Base-by-base conservation (phyloP, 2,888 invertebrate species). In the Hypomecis atomaria region DNA sequence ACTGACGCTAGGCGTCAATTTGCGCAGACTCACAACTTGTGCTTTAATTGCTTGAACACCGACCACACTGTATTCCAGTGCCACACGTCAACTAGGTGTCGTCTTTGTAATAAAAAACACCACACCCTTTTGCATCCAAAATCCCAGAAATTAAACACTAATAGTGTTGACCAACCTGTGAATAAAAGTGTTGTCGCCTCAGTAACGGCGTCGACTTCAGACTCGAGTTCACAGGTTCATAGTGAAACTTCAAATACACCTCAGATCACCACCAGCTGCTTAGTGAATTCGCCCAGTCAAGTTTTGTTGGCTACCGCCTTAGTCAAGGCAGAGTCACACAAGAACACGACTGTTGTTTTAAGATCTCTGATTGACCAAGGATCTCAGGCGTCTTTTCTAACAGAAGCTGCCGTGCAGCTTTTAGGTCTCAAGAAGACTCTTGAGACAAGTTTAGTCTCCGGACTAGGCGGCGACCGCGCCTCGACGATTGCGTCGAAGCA, bases 401-500 rank as follows among this genome's bases (percentile, higher is more conserved):
- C 52, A 6, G 38, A 52, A 38, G n/a, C 52, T 8, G 52, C 40
- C 7, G 52, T 52, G n/a, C 52, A 52, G 13, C 11, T 37, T 37
- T 40, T 52, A 11, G 40, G 52, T 40, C 40, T 52, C 38, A 33
- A 11, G n/a, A 52, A 52, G 52, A 11, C 23, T n/a, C 6, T 11
- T 10, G 38, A 38, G 38, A 52, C 38, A n/a, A 11, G 23, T 11
- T 13, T 13, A 13, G 38, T 52, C n/a, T 7, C 40, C 10, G 38
- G 52, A 4, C 5, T 38, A 7, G 38, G 38, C 6, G 48, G 48
- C 3, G 23, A 23, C 33, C 13, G 33, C 13, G n/a, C 4, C 45
- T 23, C 23, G 9, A 9, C 13, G 0, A 8, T 48, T 13, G 33
- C 48, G 13, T 48, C 48, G 23, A 48, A 48, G 33, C 33, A 10